These are phyloP conservation scores for Panthera tigris DNA, from an alignment of 2,113 vertebrate species.

Conservation along the genomic window DNA sequence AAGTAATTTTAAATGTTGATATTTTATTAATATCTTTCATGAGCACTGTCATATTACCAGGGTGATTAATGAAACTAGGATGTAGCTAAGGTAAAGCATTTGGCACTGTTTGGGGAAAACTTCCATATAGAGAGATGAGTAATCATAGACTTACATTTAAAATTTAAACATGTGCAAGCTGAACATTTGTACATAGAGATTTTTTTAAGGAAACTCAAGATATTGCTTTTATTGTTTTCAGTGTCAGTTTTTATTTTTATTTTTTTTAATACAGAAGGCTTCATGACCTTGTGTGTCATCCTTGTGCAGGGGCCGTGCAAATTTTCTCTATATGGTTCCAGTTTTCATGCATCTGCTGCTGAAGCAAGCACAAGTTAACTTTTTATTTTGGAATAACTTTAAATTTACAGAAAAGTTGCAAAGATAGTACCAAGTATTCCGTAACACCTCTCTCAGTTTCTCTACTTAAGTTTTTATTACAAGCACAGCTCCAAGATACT, in stretches of 20 bases:
- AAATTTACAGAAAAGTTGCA: background rate
- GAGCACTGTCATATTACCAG: conserved; percentile 27
- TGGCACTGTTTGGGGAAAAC: conserved; percentile 63
- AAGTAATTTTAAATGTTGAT: conserved; percentile 46
- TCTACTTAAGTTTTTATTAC: conserved; percentile 16
- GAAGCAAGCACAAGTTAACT: background rate
- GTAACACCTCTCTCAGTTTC: background rate
- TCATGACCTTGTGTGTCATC: background rate
- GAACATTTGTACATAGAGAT: conserved; percentile 68
- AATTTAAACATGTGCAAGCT: conserved; percentile 67
- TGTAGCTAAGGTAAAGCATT: conserved; percentile 71
- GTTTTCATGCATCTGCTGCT: background rate
- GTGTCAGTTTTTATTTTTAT: conserved; percentile 1
- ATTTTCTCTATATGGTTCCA: background rate
- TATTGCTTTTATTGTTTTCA: conserved; percentile 22
- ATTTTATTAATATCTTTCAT: conserved; percentile 54
- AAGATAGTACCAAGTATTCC: background rate
- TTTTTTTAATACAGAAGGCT: background rate
- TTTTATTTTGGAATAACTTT: conserved; percentile 24
- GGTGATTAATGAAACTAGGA: conserved; percentile 54
- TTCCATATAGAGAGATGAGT: conserved; percentile 71
- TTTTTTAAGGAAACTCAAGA: conserved; percentile 64
- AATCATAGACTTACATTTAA: conserved; percentile 77
- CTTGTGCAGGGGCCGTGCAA: background rate
- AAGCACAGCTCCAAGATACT: background rate